Percentiles rank a stretch among this genome's conserved stretches.
phyloP scores from a whole-genome alignment of 2,888 invertebrate species.

The Chymomyza procnemis region DNA sequence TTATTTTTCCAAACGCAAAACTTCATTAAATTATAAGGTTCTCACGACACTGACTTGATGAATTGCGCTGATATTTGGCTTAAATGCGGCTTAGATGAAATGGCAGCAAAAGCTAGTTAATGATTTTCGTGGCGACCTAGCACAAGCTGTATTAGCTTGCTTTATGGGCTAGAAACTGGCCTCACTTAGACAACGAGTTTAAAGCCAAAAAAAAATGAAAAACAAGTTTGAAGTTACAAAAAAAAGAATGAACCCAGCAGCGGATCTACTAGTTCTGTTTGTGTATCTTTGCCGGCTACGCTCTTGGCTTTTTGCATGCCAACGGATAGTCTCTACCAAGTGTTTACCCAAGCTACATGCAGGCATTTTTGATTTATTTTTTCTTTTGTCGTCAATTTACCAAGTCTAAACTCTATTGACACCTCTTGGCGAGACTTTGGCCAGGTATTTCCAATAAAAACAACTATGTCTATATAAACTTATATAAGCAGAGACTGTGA shows the following conservation, averaged over 20 bases:
- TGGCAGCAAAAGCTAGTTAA: neutral
- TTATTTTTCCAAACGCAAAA: constrained; percentile 30
- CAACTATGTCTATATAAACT: neutral
- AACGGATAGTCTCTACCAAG: constrained; percentile 23
- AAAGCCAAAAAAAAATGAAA: constrained; percentile 43
- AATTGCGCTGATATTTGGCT: constrained; percentile 20
- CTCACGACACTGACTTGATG: constrained; percentile 41
- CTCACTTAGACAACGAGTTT: constrained; percentile 4
- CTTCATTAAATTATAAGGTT: constrained; percentile 40
- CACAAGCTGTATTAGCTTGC: constrained; percentile 22
- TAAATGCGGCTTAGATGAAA: neutral
- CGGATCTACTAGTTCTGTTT: constrained; percentile 26
- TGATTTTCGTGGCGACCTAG: neutral
- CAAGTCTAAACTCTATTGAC: constrained; percentile 33
- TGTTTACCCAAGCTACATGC: constrained; percentile 1
- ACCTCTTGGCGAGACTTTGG: constrained; percentile 33
- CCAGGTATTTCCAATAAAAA: constrained; percentile 55
- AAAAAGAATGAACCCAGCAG: constrained; percentile 1
- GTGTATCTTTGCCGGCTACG: neutral
- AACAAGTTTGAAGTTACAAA: constrained; percentile 47
- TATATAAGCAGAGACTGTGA: constrained; percentile 40
- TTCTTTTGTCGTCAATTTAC: neutral
- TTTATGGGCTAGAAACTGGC: constrained; percentile 2
- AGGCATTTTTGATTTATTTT: constrained; percentile 10
- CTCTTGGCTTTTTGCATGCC: constrained; percentile 16